Evolutionary conservation across 2,888 invertebrate species (phyloP), one percentile per base, ranked within the genome.

Genomic region (Caenorhabditis sp.): DNA sequence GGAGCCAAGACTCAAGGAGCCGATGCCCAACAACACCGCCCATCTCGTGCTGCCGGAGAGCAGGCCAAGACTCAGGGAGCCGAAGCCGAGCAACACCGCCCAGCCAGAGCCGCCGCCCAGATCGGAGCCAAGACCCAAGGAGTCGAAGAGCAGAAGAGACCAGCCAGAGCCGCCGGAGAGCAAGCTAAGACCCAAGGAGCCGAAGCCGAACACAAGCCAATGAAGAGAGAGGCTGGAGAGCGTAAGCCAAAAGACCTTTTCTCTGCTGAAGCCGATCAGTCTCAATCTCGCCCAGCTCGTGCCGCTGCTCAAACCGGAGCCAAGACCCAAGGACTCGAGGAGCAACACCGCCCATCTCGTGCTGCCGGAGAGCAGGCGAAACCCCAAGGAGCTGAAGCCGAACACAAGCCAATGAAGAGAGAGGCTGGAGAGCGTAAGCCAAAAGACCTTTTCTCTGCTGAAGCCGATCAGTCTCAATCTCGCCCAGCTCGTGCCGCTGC

Each of bases 281-380:
- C 24, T 2, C 54, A 54, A 24, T 49, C 49, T 10, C 49, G 49
- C 19, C 49, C 49, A 49, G 19, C 49, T 19, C 12, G 54, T 26
- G 10, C 10, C 26, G 54, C 14, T 4, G 49, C 51, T 19, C 19
- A 51, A 3, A 22, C 22, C 31, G 59, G n/a, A 28, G 26, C 44
- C 26, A 44, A 61, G 61, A 61, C 61, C 2, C 61, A 44, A 28
- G 63, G 63, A 44, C 44, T 28, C 26, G 63, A 63, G 2, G 63
- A 63, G 26, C 63, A 63, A 63, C 44, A 44, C 8, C 44, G 63
- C 26, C 63, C 63, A 63, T 22, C 63, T 22, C 24, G 63, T n/a
- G 63, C 44, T 10, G 63, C 63, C 28, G 63, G 44, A 63, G 26
- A 44, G 26, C 14, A 44, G 1, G 6, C 31, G 4, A 58, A 58